Conservation (phyloP, 1,140 invertebrate species). For the Andricus grossulariae region DNA sequence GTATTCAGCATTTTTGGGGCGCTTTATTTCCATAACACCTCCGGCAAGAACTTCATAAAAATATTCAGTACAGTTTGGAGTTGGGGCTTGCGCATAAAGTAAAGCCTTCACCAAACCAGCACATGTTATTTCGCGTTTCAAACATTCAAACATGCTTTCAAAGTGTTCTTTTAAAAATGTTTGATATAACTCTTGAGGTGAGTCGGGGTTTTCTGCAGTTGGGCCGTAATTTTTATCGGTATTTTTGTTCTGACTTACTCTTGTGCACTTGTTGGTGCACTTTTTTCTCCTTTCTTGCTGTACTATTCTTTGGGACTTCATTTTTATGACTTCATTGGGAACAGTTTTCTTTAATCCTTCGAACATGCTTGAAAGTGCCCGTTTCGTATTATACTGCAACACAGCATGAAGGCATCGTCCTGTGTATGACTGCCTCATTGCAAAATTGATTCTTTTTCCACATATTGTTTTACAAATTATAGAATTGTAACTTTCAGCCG, state of each 20-base stretch:
- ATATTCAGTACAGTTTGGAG: neutral
- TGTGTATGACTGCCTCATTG: conserved; percentile 54
- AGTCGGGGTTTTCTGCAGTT: conserved; percentile 44
- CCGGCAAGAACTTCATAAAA: neutral
- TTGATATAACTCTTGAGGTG: neutral
- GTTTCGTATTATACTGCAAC: conserved; percentile 56
- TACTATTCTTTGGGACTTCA: conserved; percentile 38
- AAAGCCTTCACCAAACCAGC: conserved; percentile 56
- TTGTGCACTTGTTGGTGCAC: conserved; percentile 7
- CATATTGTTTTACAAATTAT: conserved; percentile 61
- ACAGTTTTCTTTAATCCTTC: conserved; percentile 20
- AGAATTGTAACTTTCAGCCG: conserved; percentile 67
- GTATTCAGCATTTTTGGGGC: conserved; percentile 50
- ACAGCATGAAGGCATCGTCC: conserved; percentile 56
- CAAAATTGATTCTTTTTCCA: conserved; percentile 67
- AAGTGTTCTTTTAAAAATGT: conserved; percentile 1
- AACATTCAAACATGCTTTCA: conserved; percentile 54
- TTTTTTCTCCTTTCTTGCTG: conserved; percentile 34
- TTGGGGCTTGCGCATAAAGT: conserved; percentile 49
- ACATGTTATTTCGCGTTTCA: conserved; percentile 53
- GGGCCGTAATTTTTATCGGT: conserved; percentile 52
- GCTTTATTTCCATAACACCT: conserved; percentile 64
- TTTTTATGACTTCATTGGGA: conserved; percentile 15
- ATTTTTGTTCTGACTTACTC: neutral
- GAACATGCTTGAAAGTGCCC: conserved; percentile 34